Evolutionary conservation across 2,113 vertebrate species (phyloP), one percentile per base, ranked within the genome.

Genomic region (Corythornis vintsioides): DNA sequence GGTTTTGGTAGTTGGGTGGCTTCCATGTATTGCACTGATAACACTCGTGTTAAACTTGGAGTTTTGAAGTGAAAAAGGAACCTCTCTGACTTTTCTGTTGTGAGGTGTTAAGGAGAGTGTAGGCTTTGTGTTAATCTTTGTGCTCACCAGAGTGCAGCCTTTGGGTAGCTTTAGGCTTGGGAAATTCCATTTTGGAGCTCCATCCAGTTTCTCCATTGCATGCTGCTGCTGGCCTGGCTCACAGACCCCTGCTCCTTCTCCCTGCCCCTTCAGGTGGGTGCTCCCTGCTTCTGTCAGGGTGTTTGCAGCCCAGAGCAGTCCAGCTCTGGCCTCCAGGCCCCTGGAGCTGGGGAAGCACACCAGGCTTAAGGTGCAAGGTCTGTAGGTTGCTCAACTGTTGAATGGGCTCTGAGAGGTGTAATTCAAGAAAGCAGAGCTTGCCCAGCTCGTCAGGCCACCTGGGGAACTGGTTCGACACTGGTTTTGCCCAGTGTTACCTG

Each of bases 81-180:
- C 33, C 28, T 8, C 28, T 65, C 26, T 43, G 38, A 9, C 20
- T 89, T 84, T 48, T 60, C 29, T 5, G 0, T 82, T 42, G 2
- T 31, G 20, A 70, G 33, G 22, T 42, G 9, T 73, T 86, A 57
- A 38, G 38, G 38, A 38, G 38, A 38, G 38, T 38, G 38, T 38
- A 38, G 38, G 38, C 38, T 38, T 38, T 10, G 38, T 38, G 38
- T 26, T 95, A 45, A 48, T 63, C 79, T 73, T 22, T 11, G 13
- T 50, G 22, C 55, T 87, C 76, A 38, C 48, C 57, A 47, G 79
- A 83, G 73, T 24, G 26, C 9, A 79, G 67, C 59, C 81, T 89
- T 76, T 63, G 92, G 74, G 71, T 81, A 89, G 63, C 74, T 85
- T 89, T 83, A 79, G 81, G 67, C 96, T 92, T 92, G 94, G 71